Percentiles rank a stretch among this genome's conserved stretches.
Conservation (phyloP, 1,140 invertebrate genomes). For the Anagrus nilaparvatae region DNA sequence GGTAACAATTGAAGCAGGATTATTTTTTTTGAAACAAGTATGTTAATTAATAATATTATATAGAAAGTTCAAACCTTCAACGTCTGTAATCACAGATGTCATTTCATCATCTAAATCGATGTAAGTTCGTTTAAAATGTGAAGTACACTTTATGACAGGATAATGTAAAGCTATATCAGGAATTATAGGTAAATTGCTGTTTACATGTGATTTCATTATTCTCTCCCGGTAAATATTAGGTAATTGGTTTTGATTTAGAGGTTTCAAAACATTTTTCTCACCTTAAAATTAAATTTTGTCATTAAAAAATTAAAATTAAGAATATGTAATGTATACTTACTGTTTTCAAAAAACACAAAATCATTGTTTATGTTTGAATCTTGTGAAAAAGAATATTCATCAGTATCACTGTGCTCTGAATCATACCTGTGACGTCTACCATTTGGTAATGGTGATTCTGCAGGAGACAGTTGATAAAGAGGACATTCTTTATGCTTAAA, state of each 20-base stretch:
- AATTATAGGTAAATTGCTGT: slow-evolving; percentile 31
- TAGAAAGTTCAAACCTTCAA: slow-evolving; percentile 45
- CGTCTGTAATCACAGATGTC: slow-evolving; percentile 52
- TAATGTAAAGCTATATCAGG: slow-evolving; percentile 35
- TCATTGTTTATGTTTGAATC: slow-evolving; percentile 23
- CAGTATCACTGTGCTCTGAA: slow-evolving; percentile 39
- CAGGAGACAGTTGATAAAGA: slow-evolving; percentile 32
- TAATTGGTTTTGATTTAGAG: slow-evolving; percentile 38
- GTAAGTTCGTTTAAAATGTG: slow-evolving; percentile 45
- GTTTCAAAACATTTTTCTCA: slow-evolving; percentile 36
- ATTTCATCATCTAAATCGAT: slow-evolving; percentile 54
- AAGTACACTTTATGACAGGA: slow-evolving; percentile 43
- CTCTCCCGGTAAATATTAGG: slow-evolving; percentile 32
- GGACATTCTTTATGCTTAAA: slow-evolving; percentile 31
- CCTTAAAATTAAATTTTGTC: slow-evolving; percentile 19
- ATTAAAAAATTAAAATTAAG: not conserved
- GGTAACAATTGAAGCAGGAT: too few species aligned
- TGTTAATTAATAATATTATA: too few species aligned
- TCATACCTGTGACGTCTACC: slow-evolving; percentile 29
- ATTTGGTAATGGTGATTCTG: slow-evolving; percentile 32
- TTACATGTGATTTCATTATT: slow-evolving; percentile 26
- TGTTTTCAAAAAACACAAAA: slow-evolving; percentile 21
- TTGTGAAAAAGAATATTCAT: slow-evolving; percentile 27
- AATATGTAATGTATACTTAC: slow-evolving; percentile 17
- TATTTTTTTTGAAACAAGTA: too few species aligned